Conservation (phyloP, 2,113 vertebrate species). For the Ceuthmochares aereus region DNA sequence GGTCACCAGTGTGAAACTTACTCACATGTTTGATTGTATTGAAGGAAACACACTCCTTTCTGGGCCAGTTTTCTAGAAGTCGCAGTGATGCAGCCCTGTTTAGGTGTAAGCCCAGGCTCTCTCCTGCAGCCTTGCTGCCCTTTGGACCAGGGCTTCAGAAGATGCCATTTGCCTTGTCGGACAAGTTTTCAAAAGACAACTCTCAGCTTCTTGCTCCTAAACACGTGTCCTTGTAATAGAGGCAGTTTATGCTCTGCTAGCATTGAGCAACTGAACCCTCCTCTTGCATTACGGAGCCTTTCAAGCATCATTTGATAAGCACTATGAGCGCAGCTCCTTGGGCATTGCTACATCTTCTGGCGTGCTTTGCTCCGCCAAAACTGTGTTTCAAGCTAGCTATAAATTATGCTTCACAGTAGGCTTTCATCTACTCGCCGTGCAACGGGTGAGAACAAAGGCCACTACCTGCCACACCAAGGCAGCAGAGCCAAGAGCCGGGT, state of each 20-base stretch:
- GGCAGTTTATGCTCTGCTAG: slow-evolving; percentile 25
- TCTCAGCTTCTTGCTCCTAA: slow-evolving; percentile 51
- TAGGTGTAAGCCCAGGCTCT: background rate
- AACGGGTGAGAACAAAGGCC: slow-evolving; percentile 32
- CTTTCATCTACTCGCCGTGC: slow-evolving; percentile 51
- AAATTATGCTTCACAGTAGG: background rate
- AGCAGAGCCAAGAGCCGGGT: background rate
- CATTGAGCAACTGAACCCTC: slow-evolving; percentile 48
- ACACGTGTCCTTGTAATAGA: slow-evolving; percentile 50
- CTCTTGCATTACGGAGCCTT: slow-evolving; percentile 43
- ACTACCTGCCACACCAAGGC: slow-evolving; percentile 26
- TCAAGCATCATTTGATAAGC: slow-evolving; percentile 68
- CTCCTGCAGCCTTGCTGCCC: background rate
- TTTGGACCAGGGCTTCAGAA: background rate
- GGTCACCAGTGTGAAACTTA: accelerated
- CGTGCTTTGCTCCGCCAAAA: slow-evolving; percentile 63
- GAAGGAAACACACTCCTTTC: background rate
- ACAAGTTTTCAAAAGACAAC: slow-evolving; percentile 14
- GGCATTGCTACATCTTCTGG: slow-evolving; percentile 58
- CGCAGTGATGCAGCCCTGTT: background rate
- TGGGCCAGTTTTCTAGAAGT: background rate
- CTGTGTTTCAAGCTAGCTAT: slow-evolving; percentile 9
- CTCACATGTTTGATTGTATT: background rate
- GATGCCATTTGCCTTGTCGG: background rate
- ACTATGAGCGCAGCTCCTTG: slow-evolving; percentile 12